Base-by-base conservation (phyloP, 2,113 vertebrate genomes). In the Embiotoca jacksoni region DNA sequence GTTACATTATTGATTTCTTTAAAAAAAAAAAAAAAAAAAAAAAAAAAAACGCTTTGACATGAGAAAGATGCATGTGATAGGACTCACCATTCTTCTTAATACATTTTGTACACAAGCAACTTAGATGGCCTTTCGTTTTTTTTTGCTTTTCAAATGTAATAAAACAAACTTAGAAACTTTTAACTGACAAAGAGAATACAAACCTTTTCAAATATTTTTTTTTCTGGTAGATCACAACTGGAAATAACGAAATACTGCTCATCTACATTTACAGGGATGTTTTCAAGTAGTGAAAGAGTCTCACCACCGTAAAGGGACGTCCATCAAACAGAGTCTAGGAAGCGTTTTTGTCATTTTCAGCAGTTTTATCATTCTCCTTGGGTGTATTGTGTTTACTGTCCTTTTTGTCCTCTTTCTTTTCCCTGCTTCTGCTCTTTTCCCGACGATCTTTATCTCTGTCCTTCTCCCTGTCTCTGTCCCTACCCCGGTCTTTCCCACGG, bases 371-470 rank as follows among this genome's bases (percentile, higher is more conserved):
- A 67, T 77, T 39, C 67, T 96, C 95, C 79, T 94, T 96, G 33
- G 87, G 76, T 39, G 86, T 7, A 64, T 97, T 96, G 0, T 91
- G 87, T 92, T 95, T 97, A 2, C 46, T 78, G 41, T 97, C 96
- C 77, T 95, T 97, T 33, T 72, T 90, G n/a, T 97, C 97, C 44
- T 96, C 95, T 30, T 88, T 76, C 5, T 64, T 94, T 52, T 97
- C 96, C 70, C 85, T 93, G 67, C 95, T 96, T 94, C 13, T 94
- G 85, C 36, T 96, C 90, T 58, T 92, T 3, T 96, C 94, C 75
- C 58, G 96, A 0, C 94, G 91, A 9, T 95, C 95, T 66, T 91
- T 66, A 0, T 96, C 95, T 61, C 66, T 84, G 16, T 80, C 80
- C 14, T 33, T 39, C 2, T 83, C 89, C 1, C 35, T 69, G 89